Evolutionary conservation across 2,797 vertebrate genomes (phyloP), one percentile per base, ranked within the genome.

Genomic region (Pyrocephalus nanus): DNA sequence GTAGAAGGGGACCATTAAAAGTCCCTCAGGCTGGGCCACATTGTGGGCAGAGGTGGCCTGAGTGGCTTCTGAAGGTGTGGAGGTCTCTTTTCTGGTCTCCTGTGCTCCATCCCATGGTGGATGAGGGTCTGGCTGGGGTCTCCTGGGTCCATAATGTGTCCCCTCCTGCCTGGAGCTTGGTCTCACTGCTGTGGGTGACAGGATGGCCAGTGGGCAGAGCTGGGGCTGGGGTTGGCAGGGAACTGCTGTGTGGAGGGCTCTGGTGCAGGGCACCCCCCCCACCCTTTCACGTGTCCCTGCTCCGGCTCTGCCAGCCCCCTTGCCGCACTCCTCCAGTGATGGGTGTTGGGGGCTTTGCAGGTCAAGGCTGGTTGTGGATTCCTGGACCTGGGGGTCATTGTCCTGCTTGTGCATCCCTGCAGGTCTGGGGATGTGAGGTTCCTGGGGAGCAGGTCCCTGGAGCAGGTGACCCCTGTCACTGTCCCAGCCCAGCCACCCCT

Each of bases 231-330:
- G 17, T 26, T 34, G 34, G 50, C 26, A 25, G 48, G 16, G 48
- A 15, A 4, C 20, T 4, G 26, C 67, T 57, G 34, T 3, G 3
- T 2, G 0, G 22, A 11, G 57, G 48, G 25, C 23, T 62, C 25
- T 29, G 69, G 1, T 18, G 13, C 61, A 62, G 73, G 40, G 40
- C 26, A 62, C 20, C 40, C 42, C 45, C 73, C 12, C 5, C 29
- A 0, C 8, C 27, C 25, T n/a, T 79, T 8, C 16, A 1, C 3
- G 1, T 15, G 26, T 14, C 32, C 22, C 6, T 4, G 7, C 50
- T 57, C 13, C 42, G 9, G 34, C 42, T 45, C 6, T 34, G 43
- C 34, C 1, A 1, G 34, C 15, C 67, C 47, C 32, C 19, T 10
- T 16, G 43, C 65, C 0, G 1, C 43, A 66, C 60, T 36, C 6